Evolutionary conservation across 2,113 vertebrate genomes (phyloP).

Genomic region (rat (Rattus norvegicus)): GRCr8 NC_086033.1:101671501-101672000

Average conservation of each 20-base stretch:
- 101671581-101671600: not conserved
- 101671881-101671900: not conserved
- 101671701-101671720: not conserved
- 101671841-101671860: conserved; percentile 35
- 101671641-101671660: not conserved
- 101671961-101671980: conserved; percentile 73
- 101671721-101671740: not conserved
- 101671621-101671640: not conserved
- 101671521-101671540: conserved; percentile 52
- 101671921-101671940: not conserved
- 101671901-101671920: conserved; percentile 23
- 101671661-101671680: conserved; percentile 53
- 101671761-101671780: conserved; percentile 17
- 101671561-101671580: conserved; percentile 43
- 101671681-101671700: conserved; percentile 46
- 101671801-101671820: not conserved
- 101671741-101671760: conserved; percentile 51
- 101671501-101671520: conserved; percentile 9
- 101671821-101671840: conserved; percentile 1
- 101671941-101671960: conserved; percentile 54
- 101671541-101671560: conserved; percentile 38
- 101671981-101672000: not conserved
- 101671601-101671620: not conserved
- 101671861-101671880: conserved; percentile 3
- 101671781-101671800: conserved; percentile 17